Evolutionary conservation across 2,113 vertebrate species (phyloP).

Genomic region (Ictalurus furcatus): DNA sequence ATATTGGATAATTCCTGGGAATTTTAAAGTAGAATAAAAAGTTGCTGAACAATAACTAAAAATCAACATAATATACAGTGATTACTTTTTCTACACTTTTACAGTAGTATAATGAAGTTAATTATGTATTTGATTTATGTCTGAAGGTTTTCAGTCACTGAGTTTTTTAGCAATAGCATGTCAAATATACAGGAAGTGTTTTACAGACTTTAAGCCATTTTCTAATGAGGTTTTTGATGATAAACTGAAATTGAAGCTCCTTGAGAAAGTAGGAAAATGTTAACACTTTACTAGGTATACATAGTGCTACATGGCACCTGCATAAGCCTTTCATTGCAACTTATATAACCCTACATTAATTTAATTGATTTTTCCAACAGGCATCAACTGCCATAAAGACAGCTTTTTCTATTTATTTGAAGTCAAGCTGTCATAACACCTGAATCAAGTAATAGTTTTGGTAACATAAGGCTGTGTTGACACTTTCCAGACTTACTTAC

Average conservation of each 20-base stretch:
- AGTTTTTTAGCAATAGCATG: background rate
- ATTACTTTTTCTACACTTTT: conserved; percentile 1
- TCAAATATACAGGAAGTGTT: background rate
- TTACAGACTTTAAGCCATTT: background rate
- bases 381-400: background rate
- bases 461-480: background rate
- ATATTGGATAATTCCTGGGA: background rate
- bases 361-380: background rate
- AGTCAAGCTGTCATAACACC: background rate
- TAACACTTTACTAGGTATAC: background rate
- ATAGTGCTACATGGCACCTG: conserved; percentile 3
- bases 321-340: background rate
- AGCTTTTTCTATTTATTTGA: background rate
- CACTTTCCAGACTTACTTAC: background rate
- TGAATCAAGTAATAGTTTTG: background rate
- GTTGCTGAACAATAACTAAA: background rate
- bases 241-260: background rate
- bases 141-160: background rate
- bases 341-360: background rate
- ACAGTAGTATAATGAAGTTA: conserved; percentile 21
- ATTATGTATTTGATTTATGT: background rate
- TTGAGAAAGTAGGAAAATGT: background rate
- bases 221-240: background rate
- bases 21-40: background rate
- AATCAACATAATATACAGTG: background rate